Percentiles rank a stretch among this genome's conserved stretches.
phyloP scores from a whole-genome alignment of 2,797 vertebrate genomes.

The Lutjanus campechanus region DNA sequence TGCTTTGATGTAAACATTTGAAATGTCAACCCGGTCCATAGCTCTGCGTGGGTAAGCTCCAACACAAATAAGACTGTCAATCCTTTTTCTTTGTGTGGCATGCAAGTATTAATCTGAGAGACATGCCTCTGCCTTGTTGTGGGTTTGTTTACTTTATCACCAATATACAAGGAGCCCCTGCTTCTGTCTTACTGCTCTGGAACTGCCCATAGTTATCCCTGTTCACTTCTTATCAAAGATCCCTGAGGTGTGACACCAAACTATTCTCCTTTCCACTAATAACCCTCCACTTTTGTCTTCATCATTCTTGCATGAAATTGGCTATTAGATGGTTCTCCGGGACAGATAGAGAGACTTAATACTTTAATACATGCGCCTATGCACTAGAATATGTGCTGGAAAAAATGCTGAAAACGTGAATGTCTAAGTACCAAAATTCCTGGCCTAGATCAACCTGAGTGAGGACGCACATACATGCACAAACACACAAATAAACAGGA shows the following conservation, averaged over 20 bases:
- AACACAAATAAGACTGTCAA: slow-evolving; percentile 70
- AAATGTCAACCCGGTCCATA: slow-evolving; percentile 65
- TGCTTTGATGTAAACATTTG: slow-evolving; percentile 74
- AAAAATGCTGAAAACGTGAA: slow-evolving; percentile 56
- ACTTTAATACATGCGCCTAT: slow-evolving; percentile 55
- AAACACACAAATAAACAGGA: background rate
- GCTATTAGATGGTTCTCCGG: slow-evolving; percentile 79
- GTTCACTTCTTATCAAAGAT: slow-evolving; percentile 74
- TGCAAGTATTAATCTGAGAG: slow-evolving; percentile 58
- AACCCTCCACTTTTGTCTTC: slow-evolving; percentile 80
- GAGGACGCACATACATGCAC: background rate
- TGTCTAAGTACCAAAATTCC: slow-evolving; percentile 23
- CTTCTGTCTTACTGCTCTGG: slow-evolving; percentile 40
- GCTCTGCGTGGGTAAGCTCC: slow-evolving; percentile 54
- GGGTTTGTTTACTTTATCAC: slow-evolving; percentile 66
- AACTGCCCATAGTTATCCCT: slow-evolving; percentile 58
- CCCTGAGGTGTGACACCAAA: slow-evolving; percentile 79
- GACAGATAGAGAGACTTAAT: slow-evolving; percentile 67
- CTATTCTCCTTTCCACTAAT: slow-evolving; percentile 76
- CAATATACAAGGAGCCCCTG: slow-evolving; percentile 36
- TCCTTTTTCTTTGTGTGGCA: slow-evolving; percentile 42
- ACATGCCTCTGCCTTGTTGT: slow-evolving; percentile 60
- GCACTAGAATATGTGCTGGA: slow-evolving; percentile 53
- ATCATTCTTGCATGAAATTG: slow-evolving; percentile 86
- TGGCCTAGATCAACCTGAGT: slow-evolving; percentile 13